Evolutionary conservation across 2,888 invertebrate species (phyloP).

Genomic region (Scrobipalpa costella): DNA sequence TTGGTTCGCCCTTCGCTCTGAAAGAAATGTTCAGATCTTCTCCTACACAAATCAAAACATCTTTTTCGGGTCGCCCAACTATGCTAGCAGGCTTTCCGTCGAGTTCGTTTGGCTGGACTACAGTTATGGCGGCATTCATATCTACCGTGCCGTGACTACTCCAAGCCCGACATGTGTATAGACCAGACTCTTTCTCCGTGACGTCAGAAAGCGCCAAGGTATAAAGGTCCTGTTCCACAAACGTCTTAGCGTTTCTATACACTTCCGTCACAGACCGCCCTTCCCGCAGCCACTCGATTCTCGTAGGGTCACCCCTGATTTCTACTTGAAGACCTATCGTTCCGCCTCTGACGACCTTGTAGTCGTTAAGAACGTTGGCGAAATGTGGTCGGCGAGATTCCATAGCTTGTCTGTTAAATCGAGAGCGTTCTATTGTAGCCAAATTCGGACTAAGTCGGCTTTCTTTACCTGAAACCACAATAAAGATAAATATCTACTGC

Average conservation of each 20-base stretch:
- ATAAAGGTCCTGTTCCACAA: conserved; percentile 85
- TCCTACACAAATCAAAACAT: conserved; percentile 87
- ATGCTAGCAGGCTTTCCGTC: conserved; percentile 90
- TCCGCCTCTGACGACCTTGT: conserved; percentile 87
- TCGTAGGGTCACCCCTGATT: conserved; percentile 86
- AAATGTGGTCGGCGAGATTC: conserved; percentile 85
- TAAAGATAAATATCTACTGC: neutral
- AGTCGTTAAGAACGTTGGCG: conserved; percentile 84
- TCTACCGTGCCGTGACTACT: conserved; percentile 88
- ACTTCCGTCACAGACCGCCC: conserved; percentile 80
- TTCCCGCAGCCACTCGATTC: conserved; percentile 88
- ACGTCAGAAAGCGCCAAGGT: conserved; percentile 88
- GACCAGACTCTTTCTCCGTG: conserved; percentile 86
- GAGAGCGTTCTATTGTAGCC: conserved; percentile 57
- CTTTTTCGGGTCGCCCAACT: conserved; percentile 88
- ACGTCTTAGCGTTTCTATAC: conserved; percentile 84
- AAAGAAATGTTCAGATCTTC: conserved; percentile 93
- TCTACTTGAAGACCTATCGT: conserved; percentile 91
- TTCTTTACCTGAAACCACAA: conserved; percentile 54
- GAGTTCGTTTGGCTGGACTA: conserved; percentile 81
- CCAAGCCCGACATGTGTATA: conserved; percentile 88
- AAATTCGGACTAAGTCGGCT: conserved; percentile 56
- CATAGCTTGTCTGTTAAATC: conserved; percentile 59
- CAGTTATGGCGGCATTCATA: conserved; percentile 86
- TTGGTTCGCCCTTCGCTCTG: conserved; percentile 90